phyloP scores from a whole-genome alignment of 2,113 vertebrate genomes.

The Tragelaphus strepsiceros region DNA sequence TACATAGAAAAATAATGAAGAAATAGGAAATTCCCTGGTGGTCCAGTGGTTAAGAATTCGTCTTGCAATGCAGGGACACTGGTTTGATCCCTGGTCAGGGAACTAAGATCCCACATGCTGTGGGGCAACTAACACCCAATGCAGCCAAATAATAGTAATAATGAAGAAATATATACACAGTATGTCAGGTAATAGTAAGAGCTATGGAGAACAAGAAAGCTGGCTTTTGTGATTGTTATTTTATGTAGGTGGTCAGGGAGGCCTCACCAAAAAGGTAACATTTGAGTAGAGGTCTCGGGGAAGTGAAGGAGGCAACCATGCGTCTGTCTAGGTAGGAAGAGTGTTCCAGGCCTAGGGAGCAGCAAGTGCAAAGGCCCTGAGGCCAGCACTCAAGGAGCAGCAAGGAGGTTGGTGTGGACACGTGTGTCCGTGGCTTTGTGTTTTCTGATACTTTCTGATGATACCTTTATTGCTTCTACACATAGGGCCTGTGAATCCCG shows the following conservation, averaged over 20 bases:
- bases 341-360: background rate
- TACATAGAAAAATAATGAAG: background rate
- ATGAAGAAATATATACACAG: background rate
- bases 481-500: background rate
- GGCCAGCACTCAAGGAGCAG: background rate
- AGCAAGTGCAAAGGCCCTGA: background rate
- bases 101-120: background rate
- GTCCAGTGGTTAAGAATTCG: background rate
- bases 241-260: background rate
- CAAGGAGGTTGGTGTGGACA: background rate
- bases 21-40: background rate
- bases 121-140: background rate
- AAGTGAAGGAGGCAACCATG: background rate
- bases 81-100: background rate
- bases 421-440: background rate
- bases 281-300: background rate
- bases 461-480: background rate
- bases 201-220: background rate
- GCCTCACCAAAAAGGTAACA: background rate
- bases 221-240: background rate
- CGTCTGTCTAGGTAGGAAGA: background rate
- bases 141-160: background rate
- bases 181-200: background rate
- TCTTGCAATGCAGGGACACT: background rate
- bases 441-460: background rate